Base-by-base conservation (phyloP, 2,888 invertebrate genomes). In the Andrena minutula region DNA sequence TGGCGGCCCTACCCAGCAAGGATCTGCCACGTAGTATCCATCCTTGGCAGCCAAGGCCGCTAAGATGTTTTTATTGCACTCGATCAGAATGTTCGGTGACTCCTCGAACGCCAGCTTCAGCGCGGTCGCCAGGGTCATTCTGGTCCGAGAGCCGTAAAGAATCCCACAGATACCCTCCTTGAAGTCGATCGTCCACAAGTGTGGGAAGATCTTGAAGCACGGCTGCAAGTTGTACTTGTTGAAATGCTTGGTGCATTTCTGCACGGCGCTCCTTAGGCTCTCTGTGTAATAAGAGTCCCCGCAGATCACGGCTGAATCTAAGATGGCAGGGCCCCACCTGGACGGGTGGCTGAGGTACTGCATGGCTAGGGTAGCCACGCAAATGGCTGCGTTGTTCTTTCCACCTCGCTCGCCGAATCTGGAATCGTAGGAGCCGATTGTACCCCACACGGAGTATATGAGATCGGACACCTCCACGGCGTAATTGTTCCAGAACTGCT, bases 361-460 rank as follows among this genome's bases (percentile, higher is more conserved):
- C 89, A 92, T 90, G 0, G 92, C 92, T 0, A 93, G 47, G 2
- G 89, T 74, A 0, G 90, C 89, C 0, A 93, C 85, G 61, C 90
- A 91, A 60, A 94, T 92, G 0, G 92, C 94, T 5, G 88, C 88
- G 41, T 91, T 91, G 77, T 93, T 93, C 41, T 89, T 92, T 0
- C 93, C 93, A 0, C 85, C 91, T 0, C 90, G 83, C 2, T 87
- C 82, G 1, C 90, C 92, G 61, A 93, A 94, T 53, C 90, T 85
- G 0, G 84, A 71, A 79, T 93, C 92, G 63, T 92, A 92, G 0
- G 90, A 83, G 0, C 94, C 91, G 2, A 93, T 72, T 0, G 92
- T 93, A 0, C 94, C 93, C 93, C 94, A 93, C 2, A 92, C 65
- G 0, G 94, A 94, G 53, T 92, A 93, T 8, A 94, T 90, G 2